phyloP scores from a whole-genome alignment of 2,888 invertebrate genomes.

The Melanostoma mellinum region DNA sequence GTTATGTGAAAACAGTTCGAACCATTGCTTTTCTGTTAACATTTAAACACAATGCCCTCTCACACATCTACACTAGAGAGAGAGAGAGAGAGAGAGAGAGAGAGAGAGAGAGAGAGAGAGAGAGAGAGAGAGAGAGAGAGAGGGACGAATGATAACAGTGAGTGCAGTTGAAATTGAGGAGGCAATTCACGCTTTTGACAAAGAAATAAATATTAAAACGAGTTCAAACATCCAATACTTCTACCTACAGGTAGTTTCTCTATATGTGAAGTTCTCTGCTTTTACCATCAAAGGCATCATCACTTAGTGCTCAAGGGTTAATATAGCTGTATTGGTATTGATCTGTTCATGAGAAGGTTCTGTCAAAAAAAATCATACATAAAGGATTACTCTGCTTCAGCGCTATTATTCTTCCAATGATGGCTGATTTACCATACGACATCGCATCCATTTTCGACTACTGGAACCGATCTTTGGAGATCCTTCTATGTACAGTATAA shows the following conservation, averaged over 20 bases:
- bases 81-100: no score
- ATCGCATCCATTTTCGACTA: neutral
- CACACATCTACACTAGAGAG: neutral
- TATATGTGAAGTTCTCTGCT: neutral
- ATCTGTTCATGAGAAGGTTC: slow-evolving; percentile 2
- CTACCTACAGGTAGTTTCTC: neutral
- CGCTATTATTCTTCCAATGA: neutral
- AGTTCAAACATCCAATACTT: neutral
- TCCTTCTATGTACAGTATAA: neutral
- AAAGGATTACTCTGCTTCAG: neutral
- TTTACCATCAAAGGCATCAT: neutral
- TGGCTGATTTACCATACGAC: neutral
- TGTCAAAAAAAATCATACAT: neutral
- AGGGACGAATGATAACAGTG: neutral
- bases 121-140: no score
- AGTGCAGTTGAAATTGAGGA: neutral
- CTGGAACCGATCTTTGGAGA: neutral
- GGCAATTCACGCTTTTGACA: neutral
- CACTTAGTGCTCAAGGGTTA: slow-evolving; percentile 14
- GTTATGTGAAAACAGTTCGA: neutral
- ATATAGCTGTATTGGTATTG: slow-evolving; percentile 7
- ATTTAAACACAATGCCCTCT: neutral
- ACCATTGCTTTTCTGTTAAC: slow-evolving; percentile 3
- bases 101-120: no score
- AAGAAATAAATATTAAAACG: neutral